A percentile compares a stretch with the other conserved stretches of the same genome.
Conservation (phyloP, 92 coral and sea anemone species). For the Porites evermanni region DNA sequence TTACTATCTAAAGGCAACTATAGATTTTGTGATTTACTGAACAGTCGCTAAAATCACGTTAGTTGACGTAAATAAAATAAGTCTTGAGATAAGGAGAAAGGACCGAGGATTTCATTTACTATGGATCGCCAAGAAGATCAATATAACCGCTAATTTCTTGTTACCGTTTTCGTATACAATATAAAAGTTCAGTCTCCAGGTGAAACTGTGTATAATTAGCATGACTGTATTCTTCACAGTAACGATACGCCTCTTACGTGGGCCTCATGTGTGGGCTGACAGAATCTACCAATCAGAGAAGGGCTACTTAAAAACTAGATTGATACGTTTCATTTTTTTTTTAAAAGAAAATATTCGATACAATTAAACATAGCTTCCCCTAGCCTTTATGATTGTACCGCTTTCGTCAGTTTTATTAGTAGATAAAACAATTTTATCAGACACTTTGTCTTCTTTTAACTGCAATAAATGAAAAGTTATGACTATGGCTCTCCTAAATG, state of each 20-base stretch:
- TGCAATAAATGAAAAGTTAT: not conserved
- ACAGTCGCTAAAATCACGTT: too few relatives aligned
- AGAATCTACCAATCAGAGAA: not conserved
- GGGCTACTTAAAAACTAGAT: not conserved
- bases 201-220: not conserved
- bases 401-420: not conserved
- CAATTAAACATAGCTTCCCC: not conserved
- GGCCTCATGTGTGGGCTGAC: not conserved
- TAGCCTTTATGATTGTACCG: not conserved
- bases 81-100: not conserved
- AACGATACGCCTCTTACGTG: not conserved
- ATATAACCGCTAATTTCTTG: not conserved
- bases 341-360: not conserved
- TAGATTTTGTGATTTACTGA: too few relatives aligned
- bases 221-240: too few relatives aligned
- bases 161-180: not conserved
- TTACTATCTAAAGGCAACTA: too few relatives aligned
- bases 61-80: not conserved
- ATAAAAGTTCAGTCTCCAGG: not conserved
- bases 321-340: not conserved
- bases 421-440: not conserved
- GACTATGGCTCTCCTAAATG: not conserved
- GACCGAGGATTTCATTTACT: not conserved
- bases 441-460: not conserved
- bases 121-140: not conserved